These are phyloP conservation scores for Danio aesculapii DNA, from an alignment of 2,797 vertebrate genomes.

Conservation along the genomic window DNA sequence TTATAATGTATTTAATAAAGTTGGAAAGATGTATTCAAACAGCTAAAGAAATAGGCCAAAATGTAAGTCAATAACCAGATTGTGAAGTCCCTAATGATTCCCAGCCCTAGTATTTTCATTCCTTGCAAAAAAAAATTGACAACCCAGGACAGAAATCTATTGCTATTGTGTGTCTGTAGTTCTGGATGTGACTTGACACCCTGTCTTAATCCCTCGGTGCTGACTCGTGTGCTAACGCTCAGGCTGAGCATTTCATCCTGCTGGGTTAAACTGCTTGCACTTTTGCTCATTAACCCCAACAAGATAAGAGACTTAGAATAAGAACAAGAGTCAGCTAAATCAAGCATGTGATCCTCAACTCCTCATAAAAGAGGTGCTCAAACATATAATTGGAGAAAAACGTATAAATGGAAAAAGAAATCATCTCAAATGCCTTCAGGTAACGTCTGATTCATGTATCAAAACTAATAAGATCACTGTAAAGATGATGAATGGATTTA, in stretches of 20 bases:
- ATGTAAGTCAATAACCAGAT: too few species aligned
- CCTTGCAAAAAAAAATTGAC: too few species aligned
- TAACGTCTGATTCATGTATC: neutral
- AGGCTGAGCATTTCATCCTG: conserved; percentile 69
- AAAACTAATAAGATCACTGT: neutral
- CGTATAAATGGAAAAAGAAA: neutral
- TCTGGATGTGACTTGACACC: conserved; percentile 46
- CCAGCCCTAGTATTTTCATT: too few species aligned
- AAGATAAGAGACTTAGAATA: conserved; percentile 66
- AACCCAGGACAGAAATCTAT: too few species aligned
- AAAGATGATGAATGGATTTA: neutral
- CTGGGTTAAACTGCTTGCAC: conserved; percentile 71
- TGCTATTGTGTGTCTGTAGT: neutral
- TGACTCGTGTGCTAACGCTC: conserved; percentile 57
- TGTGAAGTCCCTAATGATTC: too few species aligned
- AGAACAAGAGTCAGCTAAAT: conserved; percentile 50
- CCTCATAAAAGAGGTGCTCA: neutral
- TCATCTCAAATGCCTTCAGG: neutral
- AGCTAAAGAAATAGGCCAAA: too few species aligned
- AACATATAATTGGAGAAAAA: neutral
- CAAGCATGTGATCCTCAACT: conserved; percentile 27
- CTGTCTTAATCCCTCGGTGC: conserved; percentile 60
- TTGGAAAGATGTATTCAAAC: too few species aligned
- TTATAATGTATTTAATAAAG: too few species aligned
- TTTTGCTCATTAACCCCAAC: conserved; percentile 68